Evolutionary conservation across 1,140 invertebrate genomes (phyloP).

Genomic region (Drosophila subobscura): DNA sequence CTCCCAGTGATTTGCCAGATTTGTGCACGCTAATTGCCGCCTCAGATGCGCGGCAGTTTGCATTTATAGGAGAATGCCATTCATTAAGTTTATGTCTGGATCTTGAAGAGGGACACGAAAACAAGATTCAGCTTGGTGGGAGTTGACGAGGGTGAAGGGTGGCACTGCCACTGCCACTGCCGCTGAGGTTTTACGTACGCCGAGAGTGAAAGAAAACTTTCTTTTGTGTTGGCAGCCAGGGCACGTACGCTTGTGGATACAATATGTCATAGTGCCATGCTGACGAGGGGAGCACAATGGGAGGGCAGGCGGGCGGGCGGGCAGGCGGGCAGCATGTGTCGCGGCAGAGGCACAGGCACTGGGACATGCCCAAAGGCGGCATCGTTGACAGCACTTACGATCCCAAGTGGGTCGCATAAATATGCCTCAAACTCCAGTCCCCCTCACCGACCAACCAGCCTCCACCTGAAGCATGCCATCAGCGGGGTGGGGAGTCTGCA

Average conservation of each 20-base stretch:
- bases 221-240: slow-evolving; percentile 61
- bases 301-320: no score
- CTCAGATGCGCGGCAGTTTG: slow-evolving; percentile 28
- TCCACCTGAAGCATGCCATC: slow-evolving; percentile 6
- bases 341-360: slow-evolving; percentile 10
- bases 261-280: slow-evolving; percentile 71
- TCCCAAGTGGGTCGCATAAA: slow-evolving; percentile 33
- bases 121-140: background rate
- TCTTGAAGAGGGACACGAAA: slow-evolving; percentile 7
- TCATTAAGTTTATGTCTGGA: slow-evolving; percentile 30
- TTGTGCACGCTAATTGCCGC: no score
- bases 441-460: no score
- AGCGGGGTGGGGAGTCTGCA: background rate
- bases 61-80: slow-evolving; percentile 50
- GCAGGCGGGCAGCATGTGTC: slow-evolving; percentile 25
- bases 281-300: background rate
- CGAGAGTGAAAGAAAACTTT: slow-evolving; percentile 46
- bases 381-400: slow-evolving; percentile 46
- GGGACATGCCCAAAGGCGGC: slow-evolving; percentile 7
- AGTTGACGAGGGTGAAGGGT: background rate
- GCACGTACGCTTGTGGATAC: slow-evolving; percentile 76
- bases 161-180: background rate
- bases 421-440: background rate
- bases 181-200: background rate
- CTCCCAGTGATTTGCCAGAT: no score